Evolutionary conservation across 64 coral and sea anemone genomes (phyloP).

Genomic region (Pocillopora verrucosa): DNA sequence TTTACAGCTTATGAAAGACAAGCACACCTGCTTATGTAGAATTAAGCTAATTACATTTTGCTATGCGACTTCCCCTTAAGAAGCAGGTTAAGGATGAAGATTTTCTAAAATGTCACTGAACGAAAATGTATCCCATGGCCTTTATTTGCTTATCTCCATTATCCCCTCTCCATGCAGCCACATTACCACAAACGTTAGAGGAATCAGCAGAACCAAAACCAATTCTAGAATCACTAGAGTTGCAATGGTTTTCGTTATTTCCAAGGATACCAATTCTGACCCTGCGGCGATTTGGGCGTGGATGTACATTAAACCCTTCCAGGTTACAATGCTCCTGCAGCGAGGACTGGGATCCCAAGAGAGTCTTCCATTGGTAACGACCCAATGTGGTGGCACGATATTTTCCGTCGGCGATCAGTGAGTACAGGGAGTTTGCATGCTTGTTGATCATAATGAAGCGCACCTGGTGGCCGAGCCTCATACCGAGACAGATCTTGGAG

Average conservation of each 20-base stretch:
- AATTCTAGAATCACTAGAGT: neutral
- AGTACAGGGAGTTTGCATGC: too few relatives aligned
- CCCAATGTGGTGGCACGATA: conserved; percentile 10
- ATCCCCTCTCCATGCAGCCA: neutral
- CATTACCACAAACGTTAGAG: neutral
- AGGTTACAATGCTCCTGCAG: conserved; percentile 13
- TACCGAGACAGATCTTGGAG: conserved; percentile 36
- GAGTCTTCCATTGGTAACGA: conserved; percentile 6
- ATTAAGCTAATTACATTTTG: too few relatives aligned
- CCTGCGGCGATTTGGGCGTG: neutral
- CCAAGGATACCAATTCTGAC: conserved; percentile 6
- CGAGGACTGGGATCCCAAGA: neutral
- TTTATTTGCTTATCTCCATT: neutral
- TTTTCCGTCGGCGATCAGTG: conserved; percentile 10
- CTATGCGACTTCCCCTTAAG: neutral
- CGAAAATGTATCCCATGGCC: conserved; percentile 12
- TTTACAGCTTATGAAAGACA: too few relatives aligned
- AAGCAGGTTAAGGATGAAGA: neutral
- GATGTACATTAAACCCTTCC: conserved; percentile 38
- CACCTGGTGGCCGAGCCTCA: too few relatives aligned
- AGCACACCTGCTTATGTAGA: too few relatives aligned
- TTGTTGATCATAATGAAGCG: too few relatives aligned
- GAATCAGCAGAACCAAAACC: conserved; percentile 22
- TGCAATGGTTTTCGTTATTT: conserved; percentile 30
- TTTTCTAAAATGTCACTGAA: neutral